phyloP scores from a whole-genome alignment of 2,797 vertebrate genomes.

The Sebastes iracundus region DNA sequence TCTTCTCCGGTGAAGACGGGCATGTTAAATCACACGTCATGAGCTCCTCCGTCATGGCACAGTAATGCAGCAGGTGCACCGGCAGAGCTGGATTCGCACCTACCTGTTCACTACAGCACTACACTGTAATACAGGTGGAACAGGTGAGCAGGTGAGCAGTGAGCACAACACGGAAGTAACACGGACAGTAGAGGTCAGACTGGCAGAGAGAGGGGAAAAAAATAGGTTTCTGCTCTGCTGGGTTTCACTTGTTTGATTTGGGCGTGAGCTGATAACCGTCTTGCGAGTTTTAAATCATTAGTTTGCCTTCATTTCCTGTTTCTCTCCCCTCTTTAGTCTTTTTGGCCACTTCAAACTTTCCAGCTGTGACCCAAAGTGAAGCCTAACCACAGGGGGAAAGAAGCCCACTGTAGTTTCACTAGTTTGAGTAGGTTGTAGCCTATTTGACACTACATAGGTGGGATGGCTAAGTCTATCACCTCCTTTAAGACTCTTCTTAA shows the following conservation, averaged over 20 bases:
- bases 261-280: constrained; percentile 22
- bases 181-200: constrained; percentile 47
- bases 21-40: constrained; percentile 64
- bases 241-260: constrained; percentile 25
- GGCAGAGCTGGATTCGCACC: constrained; percentile 28
- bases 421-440: background rate
- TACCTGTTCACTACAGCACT: background rate
- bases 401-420: background rate
- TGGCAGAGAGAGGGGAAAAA: background rate
- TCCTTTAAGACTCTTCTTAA: too few species aligned
- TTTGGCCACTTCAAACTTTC: background rate
- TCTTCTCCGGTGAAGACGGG: constrained; percentile 29
- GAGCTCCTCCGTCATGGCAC: constrained; percentile 72
- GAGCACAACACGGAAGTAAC: constrained; percentile 83
- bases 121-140: constrained; percentile 78
- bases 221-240: constrained; percentile 3
- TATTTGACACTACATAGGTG: background rate
- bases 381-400: background rate
- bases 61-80: constrained; percentile 70
- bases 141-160: constrained; percentile 61
- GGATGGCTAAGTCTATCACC: too few species aligned
- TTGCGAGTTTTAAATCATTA: background rate
- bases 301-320: background rate
- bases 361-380: background rate
- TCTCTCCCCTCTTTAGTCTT: background rate